Evolutionary conservation across 2,888 invertebrate genomes (phyloP).

Genomic region (Ormyrus pomaceus): DNA sequence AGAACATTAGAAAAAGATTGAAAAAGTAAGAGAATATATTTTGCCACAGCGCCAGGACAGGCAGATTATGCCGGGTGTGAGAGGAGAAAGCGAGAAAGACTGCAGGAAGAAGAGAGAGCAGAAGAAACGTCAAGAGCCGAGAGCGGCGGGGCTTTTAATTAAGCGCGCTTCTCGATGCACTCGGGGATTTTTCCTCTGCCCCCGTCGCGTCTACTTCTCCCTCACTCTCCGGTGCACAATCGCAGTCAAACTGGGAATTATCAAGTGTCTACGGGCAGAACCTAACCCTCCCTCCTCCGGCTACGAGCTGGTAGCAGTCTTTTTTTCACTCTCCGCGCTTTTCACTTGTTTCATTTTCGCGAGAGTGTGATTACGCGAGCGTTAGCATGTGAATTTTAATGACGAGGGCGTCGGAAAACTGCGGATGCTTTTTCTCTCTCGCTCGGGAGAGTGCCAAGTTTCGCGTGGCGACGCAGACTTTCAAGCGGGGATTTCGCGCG

Average conservation of each 20-base stretch:
- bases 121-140: constrained; percentile 38
- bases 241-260: constrained; percentile 15
- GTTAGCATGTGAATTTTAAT: constrained; percentile 38
- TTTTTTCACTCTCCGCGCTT: neutral
- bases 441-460: neutral
- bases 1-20: too few relatives aligned
- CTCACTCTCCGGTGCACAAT: constrained; percentile 11
- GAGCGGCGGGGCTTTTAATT: constrained; percentile 70
- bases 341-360: neutral
- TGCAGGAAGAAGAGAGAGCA: neutral
- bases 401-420: constrained; percentile 10
- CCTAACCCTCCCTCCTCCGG: neutral
- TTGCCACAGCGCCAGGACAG: too few relatives aligned
- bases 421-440: constrained; percentile 1
- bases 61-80: constrained; percentile 26
- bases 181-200: constrained; percentile 62
- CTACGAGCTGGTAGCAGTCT: neutral
- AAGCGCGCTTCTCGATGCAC: constrained; percentile 71
- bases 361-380: constrained; percentile 22
- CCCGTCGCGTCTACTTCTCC: neutral
- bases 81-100: constrained; percentile 40
- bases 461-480: neutral
- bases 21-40: too few relatives aligned
- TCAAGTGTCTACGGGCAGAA: neutral
- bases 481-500: constrained; percentile 1